A percentile compares a stretch with the other conserved stretches of the same genome.
Conservation (phyloP, 2,797 vertebrate species). For the Tinamus major region DNA sequence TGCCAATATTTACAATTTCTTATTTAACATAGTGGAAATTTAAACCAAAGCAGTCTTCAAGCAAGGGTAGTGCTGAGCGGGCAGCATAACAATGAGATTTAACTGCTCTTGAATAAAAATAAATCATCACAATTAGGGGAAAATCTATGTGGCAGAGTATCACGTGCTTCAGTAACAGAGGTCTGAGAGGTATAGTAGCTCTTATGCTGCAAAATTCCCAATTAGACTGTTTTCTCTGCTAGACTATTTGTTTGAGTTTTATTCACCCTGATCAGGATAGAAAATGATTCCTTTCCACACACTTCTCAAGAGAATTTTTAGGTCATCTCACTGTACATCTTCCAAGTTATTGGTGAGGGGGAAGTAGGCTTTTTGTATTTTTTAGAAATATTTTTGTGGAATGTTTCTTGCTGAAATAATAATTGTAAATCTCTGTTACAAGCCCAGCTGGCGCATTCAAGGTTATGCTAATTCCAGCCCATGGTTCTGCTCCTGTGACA, state of each 20-base stretch:
- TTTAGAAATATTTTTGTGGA: neutral
- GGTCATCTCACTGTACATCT: neutral
- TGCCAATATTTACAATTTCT: slow-evolving; percentile 30
- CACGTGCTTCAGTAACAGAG: slow-evolving; percentile 14
- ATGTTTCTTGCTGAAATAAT: neutral
- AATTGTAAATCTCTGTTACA: slow-evolving; percentile 55
- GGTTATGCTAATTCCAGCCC: slow-evolving; percentile 42
- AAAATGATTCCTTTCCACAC: neutral
- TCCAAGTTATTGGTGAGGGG: neutral
- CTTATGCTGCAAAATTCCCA: slow-evolving; percentile 20
- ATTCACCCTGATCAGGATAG: neutral
- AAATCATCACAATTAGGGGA: slow-evolving; percentile 61
- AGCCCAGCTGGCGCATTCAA: slow-evolving; percentile 46
- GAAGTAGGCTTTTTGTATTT: neutral
- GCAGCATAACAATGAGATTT: slow-evolving; percentile 44
- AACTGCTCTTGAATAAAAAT: slow-evolving; percentile 48
- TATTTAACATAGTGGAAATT: slow-evolving; percentile 1
- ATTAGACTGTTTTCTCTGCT: slow-evolving; percentile 12
- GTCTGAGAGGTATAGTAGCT: neutral
- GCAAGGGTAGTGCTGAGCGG: slow-evolving; percentile 12
- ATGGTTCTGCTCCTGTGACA: neutral
- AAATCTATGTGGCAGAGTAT: neutral
- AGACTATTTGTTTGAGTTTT: slow-evolving; percentile 13
- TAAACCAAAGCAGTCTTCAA: neutral
- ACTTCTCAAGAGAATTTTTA: neutral